Percentiles rank a stretch among this genome's conserved stretches.
Conservation (phyloP, 2,797 vertebrate genomes). For the Pitangus sulphuratus region DNA sequence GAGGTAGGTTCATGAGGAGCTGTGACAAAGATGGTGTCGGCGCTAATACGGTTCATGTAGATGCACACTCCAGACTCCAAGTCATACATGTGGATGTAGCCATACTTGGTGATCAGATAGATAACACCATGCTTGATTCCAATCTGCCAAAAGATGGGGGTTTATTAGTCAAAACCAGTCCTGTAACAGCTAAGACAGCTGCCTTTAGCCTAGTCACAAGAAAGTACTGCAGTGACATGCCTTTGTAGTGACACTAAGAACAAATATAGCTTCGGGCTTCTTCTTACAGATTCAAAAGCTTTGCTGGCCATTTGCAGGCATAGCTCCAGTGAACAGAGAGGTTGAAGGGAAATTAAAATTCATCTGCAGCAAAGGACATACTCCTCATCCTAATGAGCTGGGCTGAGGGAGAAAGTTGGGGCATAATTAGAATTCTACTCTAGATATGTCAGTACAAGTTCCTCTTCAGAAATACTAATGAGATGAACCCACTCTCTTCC, state of each 20-base stretch:
- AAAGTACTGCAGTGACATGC: not conserved
- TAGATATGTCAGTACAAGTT: not conserved
- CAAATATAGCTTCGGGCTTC: not conserved
- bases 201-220: not conserved
- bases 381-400: not conserved
- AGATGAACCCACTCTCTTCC: not conserved
- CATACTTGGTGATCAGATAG: constrained; percentile 94
- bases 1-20: constrained; percentile 90
- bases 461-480: not conserved
- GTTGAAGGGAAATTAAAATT: constrained; percentile 7
- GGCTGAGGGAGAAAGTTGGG: not conserved
- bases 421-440: not conserved
- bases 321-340: not conserved
- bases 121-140: constrained; percentile 91
- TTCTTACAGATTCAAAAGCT: constrained; percentile 9
- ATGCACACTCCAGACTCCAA: constrained; percentile 92
- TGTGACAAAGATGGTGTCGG: constrained; percentile 95
- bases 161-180: not conserved
- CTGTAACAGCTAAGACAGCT: not conserved
- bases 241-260: constrained; percentile 4
- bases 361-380: not conserved
- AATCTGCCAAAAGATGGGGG: constrained; percentile 77
- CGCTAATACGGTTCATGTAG: constrained; percentile 94
- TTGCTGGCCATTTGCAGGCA: not conserved
- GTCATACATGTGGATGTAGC: constrained; percentile 93